These are phyloP conservation scores for Halocynthia roretzi DNA, from an alignment of 23 tunicate species.

Conservation along the genomic window DNA sequence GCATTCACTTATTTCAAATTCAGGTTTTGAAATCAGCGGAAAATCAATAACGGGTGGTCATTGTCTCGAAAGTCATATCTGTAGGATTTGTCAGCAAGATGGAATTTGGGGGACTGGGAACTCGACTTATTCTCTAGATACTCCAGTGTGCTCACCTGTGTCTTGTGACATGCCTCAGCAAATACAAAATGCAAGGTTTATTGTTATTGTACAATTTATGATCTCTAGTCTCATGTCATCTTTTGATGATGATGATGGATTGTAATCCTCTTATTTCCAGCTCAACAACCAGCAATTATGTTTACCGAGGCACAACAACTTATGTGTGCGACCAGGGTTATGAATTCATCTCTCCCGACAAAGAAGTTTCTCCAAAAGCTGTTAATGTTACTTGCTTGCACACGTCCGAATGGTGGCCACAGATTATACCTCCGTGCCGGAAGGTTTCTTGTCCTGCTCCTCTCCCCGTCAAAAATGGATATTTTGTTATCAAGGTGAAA, in stretches of 20 bases:
- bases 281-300: constrained; percentile 1
- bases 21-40: constrained; percentile 12
- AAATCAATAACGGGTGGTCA: neutral
- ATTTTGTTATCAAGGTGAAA: neutral
- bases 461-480: neutral
- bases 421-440: neutral
- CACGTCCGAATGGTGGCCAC: constrained; percentile 4
- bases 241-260: too few species aligned
- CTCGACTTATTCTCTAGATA: constrained; percentile 10
- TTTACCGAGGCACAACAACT: constrained; percentile 7
- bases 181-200: constrained; percentile 13
- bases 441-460: constrained; percentile 1
- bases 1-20: neutral
- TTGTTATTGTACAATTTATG: neutral
- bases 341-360: constrained; percentile 2
- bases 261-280: constrained; percentile 7
- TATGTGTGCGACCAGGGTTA: constrained; percentile 74
- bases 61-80: constrained; percentile 2
- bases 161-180: constrained; percentile 22
- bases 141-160: constrained; percentile 29
- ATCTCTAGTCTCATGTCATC: too few species aligned
- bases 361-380: neutral
- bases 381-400: neutral
- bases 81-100: constrained; percentile 11
- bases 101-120: constrained; percentile 31